Conservation (phyloP, 2,113 vertebrate species). For the Euleptes europaea region DNA sequence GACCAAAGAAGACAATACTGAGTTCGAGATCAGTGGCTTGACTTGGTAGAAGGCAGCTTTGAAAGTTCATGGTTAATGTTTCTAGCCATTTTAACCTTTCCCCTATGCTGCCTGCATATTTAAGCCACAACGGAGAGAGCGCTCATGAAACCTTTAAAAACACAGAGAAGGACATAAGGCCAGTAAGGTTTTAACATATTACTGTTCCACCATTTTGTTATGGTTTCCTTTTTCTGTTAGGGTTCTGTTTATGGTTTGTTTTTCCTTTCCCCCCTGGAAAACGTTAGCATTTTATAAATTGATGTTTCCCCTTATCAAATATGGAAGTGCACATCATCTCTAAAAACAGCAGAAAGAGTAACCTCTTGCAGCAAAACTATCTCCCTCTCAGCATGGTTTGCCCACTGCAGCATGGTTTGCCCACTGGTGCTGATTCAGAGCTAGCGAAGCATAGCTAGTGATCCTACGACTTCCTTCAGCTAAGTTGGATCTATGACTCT, state of each 20-base stretch:
- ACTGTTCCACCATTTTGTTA: background rate
- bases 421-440: background rate
- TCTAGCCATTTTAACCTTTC: background rate
- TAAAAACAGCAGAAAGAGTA: background rate
- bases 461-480: too few species aligned
- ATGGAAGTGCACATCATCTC: background rate
- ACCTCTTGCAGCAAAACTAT: background rate
- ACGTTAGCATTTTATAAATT: background rate
- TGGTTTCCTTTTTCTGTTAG: too few species aligned
- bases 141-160: background rate
- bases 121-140: background rate
- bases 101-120: background rate
- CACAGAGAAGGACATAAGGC: background rate
- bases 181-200: background rate
- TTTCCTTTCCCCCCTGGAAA: background rate
- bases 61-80: too few species aligned
- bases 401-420: background rate
- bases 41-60: too few species aligned
- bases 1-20: too few species aligned
- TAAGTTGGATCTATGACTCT: too few species aligned
- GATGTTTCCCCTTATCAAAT: background rate
- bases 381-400: background rate
- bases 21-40: too few species aligned
- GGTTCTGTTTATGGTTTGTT: too few species aligned
- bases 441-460: background rate